Conservation (phyloP, 2,113 vertebrate genomes). For the Trachemys scripta region DNA sequence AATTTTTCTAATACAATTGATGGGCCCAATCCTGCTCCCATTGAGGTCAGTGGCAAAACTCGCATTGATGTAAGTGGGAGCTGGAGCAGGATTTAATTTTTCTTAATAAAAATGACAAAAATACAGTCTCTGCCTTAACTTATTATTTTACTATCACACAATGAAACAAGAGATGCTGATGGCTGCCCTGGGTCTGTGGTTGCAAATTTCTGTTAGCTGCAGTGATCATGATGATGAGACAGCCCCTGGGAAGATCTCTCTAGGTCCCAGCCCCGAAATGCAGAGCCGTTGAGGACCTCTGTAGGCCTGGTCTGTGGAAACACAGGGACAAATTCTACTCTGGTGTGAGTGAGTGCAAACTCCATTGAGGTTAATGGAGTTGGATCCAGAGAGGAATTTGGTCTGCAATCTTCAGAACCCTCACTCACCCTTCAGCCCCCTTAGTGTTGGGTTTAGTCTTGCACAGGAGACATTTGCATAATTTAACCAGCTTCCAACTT, state of each 20-base stretch:
- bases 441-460: neutral
- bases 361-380: neutral
- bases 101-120: neutral
- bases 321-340: neutral
- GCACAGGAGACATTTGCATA: neutral
- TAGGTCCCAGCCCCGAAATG: neutral
- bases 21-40: neutral
- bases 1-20: neutral
- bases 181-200: fast-evolving
- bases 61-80: neutral
- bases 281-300: neutral
- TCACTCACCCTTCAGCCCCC: fast-evolving
- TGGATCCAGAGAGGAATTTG: fast-evolving
- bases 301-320: neutral
- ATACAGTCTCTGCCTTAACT: neutral
- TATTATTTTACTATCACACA: neutral
- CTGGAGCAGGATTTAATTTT: neutral
- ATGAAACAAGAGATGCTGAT: neutral
- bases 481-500: neutral
- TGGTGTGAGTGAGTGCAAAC: neutral
- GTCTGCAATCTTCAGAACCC: neutral
- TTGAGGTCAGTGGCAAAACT: neutral
- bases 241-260: neutral
- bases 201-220: neutral
- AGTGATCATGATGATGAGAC: fast-evolving